Evolutionary conservation across 2,888 invertebrate genomes (phyloP).

Genomic region (Anthrax anthrax): DNA sequence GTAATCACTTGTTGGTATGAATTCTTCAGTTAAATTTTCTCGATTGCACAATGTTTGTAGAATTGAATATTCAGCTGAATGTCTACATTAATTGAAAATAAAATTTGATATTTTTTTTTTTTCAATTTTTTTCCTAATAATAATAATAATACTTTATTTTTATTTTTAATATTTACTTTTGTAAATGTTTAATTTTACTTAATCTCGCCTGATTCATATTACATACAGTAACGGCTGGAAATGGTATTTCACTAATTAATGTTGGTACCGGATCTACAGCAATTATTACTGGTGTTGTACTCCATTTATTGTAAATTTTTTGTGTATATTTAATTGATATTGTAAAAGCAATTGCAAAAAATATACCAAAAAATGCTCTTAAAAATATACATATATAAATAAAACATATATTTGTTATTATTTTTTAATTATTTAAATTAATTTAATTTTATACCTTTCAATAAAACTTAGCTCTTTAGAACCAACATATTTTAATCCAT

Average conservation of each 20-base stretch:
- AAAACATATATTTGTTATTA: background rate
- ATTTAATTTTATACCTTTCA: conserved; percentile 14
- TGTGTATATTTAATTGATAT: conserved; percentile 43
- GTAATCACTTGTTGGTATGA: conserved; percentile 18
- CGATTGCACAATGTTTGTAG: conserved; percentile 23
- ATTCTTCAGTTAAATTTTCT: background rate
- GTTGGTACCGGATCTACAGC: conserved; percentile 57
- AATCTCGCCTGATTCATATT: conserved; percentile 68
- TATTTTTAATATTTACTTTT: conserved; percentile 7
- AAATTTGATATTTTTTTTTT: background rate
- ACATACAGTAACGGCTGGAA: conserved; percentile 72
- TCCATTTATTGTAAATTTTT: conserved; percentile 59
- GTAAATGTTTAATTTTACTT: conserved; percentile 41
- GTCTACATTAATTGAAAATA: conserved; percentile 1
- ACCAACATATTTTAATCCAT: conserved; percentile 61
- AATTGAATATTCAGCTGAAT: conserved; percentile 18
- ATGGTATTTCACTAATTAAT: conserved; percentile 53
- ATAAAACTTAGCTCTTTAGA: conserved; percentile 15
- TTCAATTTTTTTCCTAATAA: background rate
- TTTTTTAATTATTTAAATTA: background rate
- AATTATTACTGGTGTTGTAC: conserved; percentile 58
- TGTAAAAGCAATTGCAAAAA: conserved; percentile 49
- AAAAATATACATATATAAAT: conserved; percentile 19
- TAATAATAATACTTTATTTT: no score
- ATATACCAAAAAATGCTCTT: conserved; percentile 57